These are phyloP conservation scores for Melipona bicolor DNA, from an alignment of 2,888 invertebrate genomes.

Conservation along the genomic window DNA sequence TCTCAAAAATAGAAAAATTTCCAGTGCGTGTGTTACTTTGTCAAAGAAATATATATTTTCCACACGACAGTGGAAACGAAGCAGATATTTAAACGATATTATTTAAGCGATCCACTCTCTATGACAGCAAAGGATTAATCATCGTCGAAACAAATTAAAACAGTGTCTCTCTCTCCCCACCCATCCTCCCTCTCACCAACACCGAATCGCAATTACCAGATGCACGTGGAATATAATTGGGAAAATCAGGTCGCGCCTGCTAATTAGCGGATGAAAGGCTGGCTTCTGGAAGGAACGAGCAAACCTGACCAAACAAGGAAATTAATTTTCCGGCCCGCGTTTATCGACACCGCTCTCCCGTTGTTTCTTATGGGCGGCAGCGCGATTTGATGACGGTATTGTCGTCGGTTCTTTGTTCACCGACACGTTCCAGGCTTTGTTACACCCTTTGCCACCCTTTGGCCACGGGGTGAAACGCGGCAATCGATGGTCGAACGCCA, in stretches of 20 bases:
- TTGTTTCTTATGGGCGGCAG: slow-evolving; percentile 14
- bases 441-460: neutral
- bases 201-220: neutral
- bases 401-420: slow-evolving; percentile 6
- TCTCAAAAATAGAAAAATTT: no score
- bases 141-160: neutral
- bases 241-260: slow-evolving; percentile 32
- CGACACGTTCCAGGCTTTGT: slow-evolving; percentile 20
- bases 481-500: neutral
- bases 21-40: no score
- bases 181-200: neutral
- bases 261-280: slow-evolving; percentile 34
- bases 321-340: slow-evolving; percentile 48
- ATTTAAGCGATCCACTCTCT: no score
- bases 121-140: neutral
- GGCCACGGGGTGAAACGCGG: neutral
- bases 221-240: neutral
- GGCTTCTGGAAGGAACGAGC: neutral
- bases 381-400: slow-evolving; percentile 27
- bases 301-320: slow-evolving; percentile 10
- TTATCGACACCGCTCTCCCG: slow-evolving; percentile 4
- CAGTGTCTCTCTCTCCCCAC: neutral
- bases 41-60: no score
- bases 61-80: neutral
- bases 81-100: neutral